Evolutionary conservation across 2,113 vertebrate species (phyloP).

Genomic region (Etia nguti): DNA sequence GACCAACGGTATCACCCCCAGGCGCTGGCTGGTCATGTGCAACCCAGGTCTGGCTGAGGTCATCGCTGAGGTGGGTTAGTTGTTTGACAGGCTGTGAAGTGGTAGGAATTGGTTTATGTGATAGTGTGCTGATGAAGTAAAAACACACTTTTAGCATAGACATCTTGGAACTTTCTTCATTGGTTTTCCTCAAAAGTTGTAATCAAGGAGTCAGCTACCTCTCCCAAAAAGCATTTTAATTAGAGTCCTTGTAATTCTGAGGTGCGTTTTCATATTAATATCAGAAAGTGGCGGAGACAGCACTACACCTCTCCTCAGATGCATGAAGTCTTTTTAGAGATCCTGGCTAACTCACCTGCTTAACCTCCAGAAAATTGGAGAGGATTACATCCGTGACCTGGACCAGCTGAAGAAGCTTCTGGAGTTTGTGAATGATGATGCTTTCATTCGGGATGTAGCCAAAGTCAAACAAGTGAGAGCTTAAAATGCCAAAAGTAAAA

Average conservation of each 20-base stretch:
- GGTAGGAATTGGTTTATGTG: too few species aligned
- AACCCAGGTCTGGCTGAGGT: slow-evolving; percentile 87
- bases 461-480: slow-evolving; percentile 85
- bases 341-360: background rate
- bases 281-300: too few species aligned
- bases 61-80: slow-evolving; percentile 81
- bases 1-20: slow-evolving; percentile 90
- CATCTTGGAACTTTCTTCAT: too few species aligned
- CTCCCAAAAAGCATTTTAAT: background rate
- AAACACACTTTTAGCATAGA: too few species aligned
- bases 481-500: background rate
- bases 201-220: background rate
- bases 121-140: too few species aligned
- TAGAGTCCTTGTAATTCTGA: background rate
- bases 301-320: too few species aligned
- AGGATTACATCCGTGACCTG: slow-evolving; percentile 83
- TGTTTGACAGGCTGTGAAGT: background rate
- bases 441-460: slow-evolving; percentile 83
- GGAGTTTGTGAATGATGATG: slow-evolving; percentile 79
- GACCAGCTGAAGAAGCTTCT: slow-evolving; percentile 81
- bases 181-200: background rate
- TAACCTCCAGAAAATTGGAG: slow-evolving; percentile 80
- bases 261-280: too few species aligned
- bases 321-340: background rate
- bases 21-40: slow-evolving; percentile 88